A percentile compares a stretch with the other conserved stretches of the same genome.
phyloP scores from a whole-genome alignment of 2,797 vertebrate genomes.

The Leptodactylus fallax region DNA sequence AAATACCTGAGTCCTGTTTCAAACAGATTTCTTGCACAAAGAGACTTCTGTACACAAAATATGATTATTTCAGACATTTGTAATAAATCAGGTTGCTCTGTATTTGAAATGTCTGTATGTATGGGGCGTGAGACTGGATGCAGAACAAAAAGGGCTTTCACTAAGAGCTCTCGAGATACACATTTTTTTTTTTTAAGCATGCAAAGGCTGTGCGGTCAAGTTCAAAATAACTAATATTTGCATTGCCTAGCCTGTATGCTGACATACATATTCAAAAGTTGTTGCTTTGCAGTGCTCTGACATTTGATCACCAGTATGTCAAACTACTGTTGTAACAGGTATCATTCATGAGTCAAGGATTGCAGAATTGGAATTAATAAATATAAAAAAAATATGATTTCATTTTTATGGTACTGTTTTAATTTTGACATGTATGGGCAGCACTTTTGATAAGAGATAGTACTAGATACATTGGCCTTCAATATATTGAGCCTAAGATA shows the following conservation, averaged over 20 bases:
- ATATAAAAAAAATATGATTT: not conserved
- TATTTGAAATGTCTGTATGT: slow-evolving; percentile 71
- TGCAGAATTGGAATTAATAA: not conserved
- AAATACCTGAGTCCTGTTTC: slow-evolving; percentile 58
- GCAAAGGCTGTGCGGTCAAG: slow-evolving; percentile 63
- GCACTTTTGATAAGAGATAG: not conserved
- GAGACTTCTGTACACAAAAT: slow-evolving; percentile 73
- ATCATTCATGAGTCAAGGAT: not conserved
- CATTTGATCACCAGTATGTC: slow-evolving; percentile 34
- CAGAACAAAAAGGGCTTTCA: slow-evolving; percentile 74
- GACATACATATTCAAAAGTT: slow-evolving; percentile 65
- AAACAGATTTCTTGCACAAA: slow-evolving; percentile 74
- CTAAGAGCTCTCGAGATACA: slow-evolving; percentile 72
- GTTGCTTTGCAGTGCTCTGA: slow-evolving; percentile 32
- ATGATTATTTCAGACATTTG: slow-evolving; percentile 77
- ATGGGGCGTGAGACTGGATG: slow-evolving; percentile 66
- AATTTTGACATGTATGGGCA: not conserved
- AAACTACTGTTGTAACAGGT: slow-evolving; percentile 1
- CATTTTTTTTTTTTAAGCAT: slow-evolving; percentile 68
- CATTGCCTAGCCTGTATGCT: slow-evolving; percentile 65
- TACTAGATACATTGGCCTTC: no score
- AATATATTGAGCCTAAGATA: no score
- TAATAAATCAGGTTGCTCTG: slow-evolving; percentile 74
- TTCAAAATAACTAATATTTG: slow-evolving; percentile 72
- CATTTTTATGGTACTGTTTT: not conserved